phyloP scores from a whole-genome alignment of 2,888 invertebrate species.

The Micoletzkya japonica region DNA sequence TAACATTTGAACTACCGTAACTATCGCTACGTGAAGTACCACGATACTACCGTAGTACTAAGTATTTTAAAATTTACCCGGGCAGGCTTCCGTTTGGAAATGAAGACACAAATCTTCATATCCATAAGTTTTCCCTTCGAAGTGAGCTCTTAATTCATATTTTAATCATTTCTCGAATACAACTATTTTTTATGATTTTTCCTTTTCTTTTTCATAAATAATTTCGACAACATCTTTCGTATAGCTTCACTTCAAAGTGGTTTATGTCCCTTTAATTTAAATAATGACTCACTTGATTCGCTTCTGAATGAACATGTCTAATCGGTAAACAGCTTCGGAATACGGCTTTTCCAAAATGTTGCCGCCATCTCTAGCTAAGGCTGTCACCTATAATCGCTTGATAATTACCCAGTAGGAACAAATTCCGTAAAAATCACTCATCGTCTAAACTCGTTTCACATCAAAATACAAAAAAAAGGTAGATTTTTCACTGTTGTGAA shows the following conservation, averaged over 20 bases:
- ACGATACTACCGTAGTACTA: too few relatives aligned
- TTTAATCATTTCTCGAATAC: too few relatives aligned
- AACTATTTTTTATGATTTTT: too few relatives aligned
- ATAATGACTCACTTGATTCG: constrained; percentile 32
- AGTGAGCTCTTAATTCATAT: constrained; percentile 44
- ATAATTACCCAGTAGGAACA: not conserved
- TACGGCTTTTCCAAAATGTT: constrained; percentile 77
- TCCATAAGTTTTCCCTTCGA: constrained; percentile 48
- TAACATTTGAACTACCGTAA: too few relatives aligned
- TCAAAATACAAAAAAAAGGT: not conserved
- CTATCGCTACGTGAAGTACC: too few relatives aligned
- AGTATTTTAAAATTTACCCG: not conserved
- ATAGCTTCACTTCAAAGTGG: too few relatives aligned
- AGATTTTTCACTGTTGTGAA: constrained; percentile 1
- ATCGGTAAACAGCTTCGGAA: constrained; percentile 54
- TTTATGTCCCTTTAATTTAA: too few relatives aligned
- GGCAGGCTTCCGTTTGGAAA: constrained; percentile 36
- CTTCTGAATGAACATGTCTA: constrained; percentile 57
- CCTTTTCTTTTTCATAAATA: too few relatives aligned
- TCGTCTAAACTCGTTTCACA: too few relatives aligned
- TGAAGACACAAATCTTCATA: constrained; percentile 60
- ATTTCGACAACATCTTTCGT: too few relatives aligned
- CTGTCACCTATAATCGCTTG: constrained; percentile 70
- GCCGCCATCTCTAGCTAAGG: constrained; percentile 78
- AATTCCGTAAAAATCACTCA: too few relatives aligned